These are phyloP conservation scores for Forbesichthys papilliferus DNA, from an alignment of 2,113 vertebrate species.

Conservation along the genomic window DNA sequence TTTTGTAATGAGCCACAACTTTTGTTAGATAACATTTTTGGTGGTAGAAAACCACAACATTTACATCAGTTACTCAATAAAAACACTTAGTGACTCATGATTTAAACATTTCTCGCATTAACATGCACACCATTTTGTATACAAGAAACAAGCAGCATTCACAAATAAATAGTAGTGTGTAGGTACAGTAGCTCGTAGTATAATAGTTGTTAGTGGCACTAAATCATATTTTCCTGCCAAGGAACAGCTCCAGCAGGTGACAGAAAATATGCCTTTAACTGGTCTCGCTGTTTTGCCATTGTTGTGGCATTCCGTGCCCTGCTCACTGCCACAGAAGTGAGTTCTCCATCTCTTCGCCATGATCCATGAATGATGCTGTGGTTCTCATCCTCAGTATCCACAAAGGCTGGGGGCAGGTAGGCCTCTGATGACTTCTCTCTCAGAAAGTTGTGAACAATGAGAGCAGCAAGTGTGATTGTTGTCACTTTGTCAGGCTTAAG, in stretches of 20 bases:
- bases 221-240: not conserved
- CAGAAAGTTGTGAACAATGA: conserved; percentile 3
- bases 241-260: not conserved
- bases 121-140: conserved; percentile 2
- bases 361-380: conserved; percentile 4
- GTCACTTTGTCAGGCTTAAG: conserved; percentile 1
- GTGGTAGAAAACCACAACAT: not conserved
- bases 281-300: not conserved
- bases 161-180: too few species aligned
- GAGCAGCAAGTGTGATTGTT: not conserved
- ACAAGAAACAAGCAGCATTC: too few species aligned
- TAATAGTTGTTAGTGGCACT: too few species aligned
- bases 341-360: not conserved
- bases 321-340: not conserved
- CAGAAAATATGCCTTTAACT: not conserved
- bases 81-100: conserved; percentile 62
- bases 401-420: conserved; percentile 7
- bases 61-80: not conserved
- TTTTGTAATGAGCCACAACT: not conserved
- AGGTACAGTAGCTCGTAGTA: too few species aligned
- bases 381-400: conserved; percentile 4
- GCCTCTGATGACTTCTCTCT: not conserved
- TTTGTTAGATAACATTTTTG: not conserved
- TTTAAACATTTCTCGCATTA: conserved; percentile 51
- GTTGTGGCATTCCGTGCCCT: not conserved